Base-by-base conservation (phyloP, 2,888 invertebrate species). In the Tholera decimalis region DNA sequence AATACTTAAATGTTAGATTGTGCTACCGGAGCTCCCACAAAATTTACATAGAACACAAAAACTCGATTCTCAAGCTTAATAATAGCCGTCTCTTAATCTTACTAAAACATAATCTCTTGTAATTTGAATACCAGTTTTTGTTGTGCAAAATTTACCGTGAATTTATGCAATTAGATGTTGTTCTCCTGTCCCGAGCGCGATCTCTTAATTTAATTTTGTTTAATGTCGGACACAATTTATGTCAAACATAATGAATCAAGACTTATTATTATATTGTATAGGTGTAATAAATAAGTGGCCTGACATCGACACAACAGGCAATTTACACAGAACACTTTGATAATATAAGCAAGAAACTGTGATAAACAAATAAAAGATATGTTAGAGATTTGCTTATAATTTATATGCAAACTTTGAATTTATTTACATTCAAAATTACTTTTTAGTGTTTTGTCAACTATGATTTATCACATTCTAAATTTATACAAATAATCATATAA, bases 51-150 rank as follows among this genome's bases (percentile, higher is more conserved):
- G 44, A 65, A 47, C 51, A 62, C 68, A 80, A 82, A 82, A 79
- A 82, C 80, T 63, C 47, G 46, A 70, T 58, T 58, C 50, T 15
- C 41, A 28, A 41, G 35, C 44, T 43, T 55, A 57, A 56, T 73
- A 57, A 79, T 58, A 49, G 15, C 46, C 53, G 28, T 43, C 30
- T 67, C 69, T 64, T 73, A 76, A 73, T 70, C 65, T 58, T 59
- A 62, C 56, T 62, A 65, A 68, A 68, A 58, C 56, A 57, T 64
- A 66, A 82, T 77, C 67, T 65, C 58, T 30, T 61, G 54, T 80
- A 65, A 77, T 80, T 77, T 80, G 49, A 60, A 74, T 74, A 82
- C 77, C 66, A 67, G 80, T 82, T 80, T 77, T 80, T 67, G 73
- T 73, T 72, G 47, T 13, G 37, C 54, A 62, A 73, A 73, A 74